phyloP scores from a whole-genome alignment of 1,140 invertebrate species.

The Tetramorium parvispinum region DNA sequence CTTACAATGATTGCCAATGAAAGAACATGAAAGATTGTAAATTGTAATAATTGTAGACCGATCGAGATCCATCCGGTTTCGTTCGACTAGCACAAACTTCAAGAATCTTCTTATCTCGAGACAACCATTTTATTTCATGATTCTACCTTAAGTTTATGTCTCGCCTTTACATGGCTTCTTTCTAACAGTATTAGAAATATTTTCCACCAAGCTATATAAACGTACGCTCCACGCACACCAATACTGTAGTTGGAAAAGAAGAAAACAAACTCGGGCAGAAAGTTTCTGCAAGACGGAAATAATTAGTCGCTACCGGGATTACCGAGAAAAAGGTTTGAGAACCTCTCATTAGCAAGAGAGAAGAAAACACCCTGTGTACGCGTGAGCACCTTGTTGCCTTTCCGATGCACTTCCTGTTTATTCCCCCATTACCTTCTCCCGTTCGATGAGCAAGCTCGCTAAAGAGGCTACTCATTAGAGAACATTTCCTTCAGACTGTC shows the following conservation, averaged over 20 bases:
- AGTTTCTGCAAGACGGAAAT: conserved; percentile 51
- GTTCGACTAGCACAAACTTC: not conserved
- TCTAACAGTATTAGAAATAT: conserved; percentile 16
- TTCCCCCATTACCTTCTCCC: not conserved
- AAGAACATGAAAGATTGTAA: not conserved
- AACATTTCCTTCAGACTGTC: conserved; percentile 40
- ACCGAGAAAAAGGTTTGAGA: conserved; percentile 45
- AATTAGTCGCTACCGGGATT: conserved; percentile 59
- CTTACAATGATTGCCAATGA: not conserved
- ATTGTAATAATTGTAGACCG: not conserved
- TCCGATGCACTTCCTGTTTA: conserved; percentile 19
- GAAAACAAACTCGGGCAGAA: conserved; percentile 36
- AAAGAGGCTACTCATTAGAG: conserved; percentile 61
- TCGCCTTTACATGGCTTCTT: not conserved
- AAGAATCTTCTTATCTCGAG: not conserved
- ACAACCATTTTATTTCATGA: not conserved
- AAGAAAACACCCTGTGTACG: conserved; percentile 26
- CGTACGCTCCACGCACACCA: not conserved
- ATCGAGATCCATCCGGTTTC: not conserved
- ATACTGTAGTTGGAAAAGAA: conserved; percentile 6
- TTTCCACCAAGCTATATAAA: conserved; percentile 8
- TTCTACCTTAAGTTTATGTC: not conserved
- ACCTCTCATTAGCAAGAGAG: conserved; percentile 55
- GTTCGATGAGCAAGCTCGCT: not conserved
- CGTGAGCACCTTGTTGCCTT: conserved; percentile 49